Conservation (phyloP, 2,888 invertebrate genomes). For the Heliconius ismenius region DNA sequence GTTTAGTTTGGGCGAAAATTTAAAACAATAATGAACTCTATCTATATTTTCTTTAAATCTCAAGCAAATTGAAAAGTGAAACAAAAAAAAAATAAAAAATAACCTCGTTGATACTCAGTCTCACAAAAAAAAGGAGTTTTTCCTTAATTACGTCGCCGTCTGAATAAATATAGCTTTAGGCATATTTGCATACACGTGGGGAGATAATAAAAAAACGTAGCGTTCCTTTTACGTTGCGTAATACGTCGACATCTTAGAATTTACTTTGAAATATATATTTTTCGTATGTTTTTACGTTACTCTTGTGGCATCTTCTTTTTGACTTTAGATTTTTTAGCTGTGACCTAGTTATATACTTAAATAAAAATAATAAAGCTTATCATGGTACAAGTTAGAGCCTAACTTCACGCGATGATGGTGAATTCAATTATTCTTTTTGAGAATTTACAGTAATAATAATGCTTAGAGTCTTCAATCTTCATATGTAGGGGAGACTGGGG, state of each 20-base stretch:
- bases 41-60: too few relatives aligned
- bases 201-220: constrained; percentile 22
- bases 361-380: too few relatives aligned
- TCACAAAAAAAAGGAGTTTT: constrained; percentile 13
- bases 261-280: background rate
- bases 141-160: constrained; percentile 29
- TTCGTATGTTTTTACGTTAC: background rate
- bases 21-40: too few relatives aligned
- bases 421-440: too few relatives aligned
- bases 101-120: background rate
- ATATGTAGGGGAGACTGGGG: too few relatives aligned
- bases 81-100: background rate
- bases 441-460: too few relatives aligned
- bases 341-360: background rate
- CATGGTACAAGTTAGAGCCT: too few relatives aligned
- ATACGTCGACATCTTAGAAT: background rate
- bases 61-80: too few relatives aligned
- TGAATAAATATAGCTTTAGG: constrained; percentile 15
- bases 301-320: background rate
- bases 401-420: too few relatives aligned
- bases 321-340: background rate
- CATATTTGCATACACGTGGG: constrained; percentile 16
- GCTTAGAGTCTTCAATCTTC: too few relatives aligned
- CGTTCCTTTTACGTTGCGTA: constrained; percentile 11
- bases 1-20: too few relatives aligned